Percentiles rank a stretch among this genome's conserved stretches.
These are phyloP conservation scores for Darevskia nairensis DNA, from an alignment of 2,797 vertebrate species.

Conservation along the genomic window DNA sequence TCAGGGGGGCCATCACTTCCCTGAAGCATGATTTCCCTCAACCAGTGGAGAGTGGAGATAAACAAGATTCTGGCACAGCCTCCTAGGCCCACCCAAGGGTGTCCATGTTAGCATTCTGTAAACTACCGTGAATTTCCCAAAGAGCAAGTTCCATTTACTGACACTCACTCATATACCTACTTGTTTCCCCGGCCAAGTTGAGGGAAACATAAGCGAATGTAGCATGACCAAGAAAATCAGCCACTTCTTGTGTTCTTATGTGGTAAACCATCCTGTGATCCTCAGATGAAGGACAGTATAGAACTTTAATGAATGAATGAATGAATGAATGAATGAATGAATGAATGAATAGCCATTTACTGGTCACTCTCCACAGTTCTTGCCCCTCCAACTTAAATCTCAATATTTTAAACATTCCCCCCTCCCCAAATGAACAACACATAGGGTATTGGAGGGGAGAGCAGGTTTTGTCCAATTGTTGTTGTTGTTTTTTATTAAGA, in stretches of 20 bases:
- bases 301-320: too few species aligned
- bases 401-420: neutral
- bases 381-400: neutral
- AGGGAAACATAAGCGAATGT: neutral
- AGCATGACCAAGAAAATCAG: neutral
- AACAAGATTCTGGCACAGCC: neutral
- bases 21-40: neutral
- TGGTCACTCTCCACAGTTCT: neutral
- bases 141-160: neutral
- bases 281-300: too few species aligned
- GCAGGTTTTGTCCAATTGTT: too few species aligned
- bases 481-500: too few species aligned
- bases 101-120: neutral
- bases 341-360: neutral
- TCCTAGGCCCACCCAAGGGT: neutral
- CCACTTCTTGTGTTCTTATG: too few species aligned
- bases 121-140: neutral
- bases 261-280: too few species aligned
- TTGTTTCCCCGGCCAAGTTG: too few species aligned
- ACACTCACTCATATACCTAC: neutral
- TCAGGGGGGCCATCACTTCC: neutral
- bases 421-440: neutral
- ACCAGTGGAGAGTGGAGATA: neutral
- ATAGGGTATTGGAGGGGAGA: too few species aligned
- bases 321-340: too few species aligned